phyloP scores from a whole-genome alignment of 1,140 invertebrate genomes.

The Calephelis virginiensis region DNA sequence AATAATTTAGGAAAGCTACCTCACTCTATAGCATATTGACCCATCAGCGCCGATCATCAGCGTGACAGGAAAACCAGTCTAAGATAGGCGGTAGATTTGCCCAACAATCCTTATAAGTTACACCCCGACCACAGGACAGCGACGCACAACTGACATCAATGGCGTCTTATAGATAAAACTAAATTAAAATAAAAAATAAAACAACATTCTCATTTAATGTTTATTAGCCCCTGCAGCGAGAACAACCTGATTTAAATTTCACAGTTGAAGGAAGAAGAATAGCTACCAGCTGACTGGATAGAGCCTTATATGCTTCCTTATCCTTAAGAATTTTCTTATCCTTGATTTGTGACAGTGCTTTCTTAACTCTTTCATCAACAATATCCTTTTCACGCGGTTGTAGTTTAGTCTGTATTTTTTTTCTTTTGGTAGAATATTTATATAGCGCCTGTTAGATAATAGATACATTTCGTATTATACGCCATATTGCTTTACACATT shows the following conservation, averaged over 20 bases:
- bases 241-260: background rate
- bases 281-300: conserved; percentile 41
- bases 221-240: conserved; percentile 14
- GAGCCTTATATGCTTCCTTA: conserved; percentile 30
- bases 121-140: too few species aligned
- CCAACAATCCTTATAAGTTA: too few species aligned
- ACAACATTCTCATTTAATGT: conserved; percentile 1
- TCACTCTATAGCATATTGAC: too few species aligned
- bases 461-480: conserved; percentile 10
- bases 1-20: too few species aligned
- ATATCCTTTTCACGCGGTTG: conserved; percentile 22
- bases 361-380: conserved; percentile 35
- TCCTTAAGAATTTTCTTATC: conserved; percentile 37
- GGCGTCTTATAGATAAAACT: too few species aligned
- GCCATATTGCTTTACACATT: background rate
- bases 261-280: conserved; percentile 40
- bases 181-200: background rate
- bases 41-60: too few species aligned
- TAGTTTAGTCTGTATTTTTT: background rate
- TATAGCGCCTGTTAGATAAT: conserved; percentile 27
- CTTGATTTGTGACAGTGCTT: conserved; percentile 39
- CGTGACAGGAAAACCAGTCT: too few species aligned
- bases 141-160: too few species aligned
- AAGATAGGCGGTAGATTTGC: too few species aligned
- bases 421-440: background rate